A percentile compares a stretch with the other conserved stretches of the same genome.
These are phyloP conservation scores for Chaetodon auriga DNA, from an alignment of 2,113 vertebrate species.

Conservation along the genomic window DNA sequence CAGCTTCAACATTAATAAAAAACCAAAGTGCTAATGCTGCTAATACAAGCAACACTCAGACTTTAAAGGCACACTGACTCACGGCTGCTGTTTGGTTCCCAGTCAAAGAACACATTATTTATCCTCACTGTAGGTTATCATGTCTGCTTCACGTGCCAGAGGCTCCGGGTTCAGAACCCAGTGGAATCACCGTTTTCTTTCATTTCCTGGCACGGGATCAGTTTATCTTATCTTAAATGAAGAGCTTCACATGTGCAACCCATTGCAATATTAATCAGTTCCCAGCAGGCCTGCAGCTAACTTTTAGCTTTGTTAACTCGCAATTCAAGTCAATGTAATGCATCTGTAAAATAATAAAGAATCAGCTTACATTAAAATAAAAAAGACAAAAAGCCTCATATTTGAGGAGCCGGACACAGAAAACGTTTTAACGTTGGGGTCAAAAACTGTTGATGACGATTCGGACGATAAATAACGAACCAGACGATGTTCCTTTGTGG, in stretches of 20 bases:
- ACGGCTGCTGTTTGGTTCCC: background rate
- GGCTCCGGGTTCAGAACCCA: background rate
- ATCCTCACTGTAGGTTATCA: background rate
- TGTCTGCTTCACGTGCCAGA: background rate
- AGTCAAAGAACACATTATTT: background rate
- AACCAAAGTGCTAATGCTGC: no score
- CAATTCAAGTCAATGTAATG: background rate
- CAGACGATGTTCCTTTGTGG: background rate
- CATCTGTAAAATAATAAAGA: background rate
- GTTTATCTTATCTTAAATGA: slow-evolving; percentile 1
- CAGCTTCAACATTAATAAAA: no score
- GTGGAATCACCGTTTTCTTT: background rate
- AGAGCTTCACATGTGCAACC: background rate
- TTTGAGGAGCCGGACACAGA: no score
- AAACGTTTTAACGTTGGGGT: no score
- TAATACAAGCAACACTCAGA: background rate
- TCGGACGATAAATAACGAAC: background rate
- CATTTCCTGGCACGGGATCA: background rate
- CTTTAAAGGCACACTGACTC: background rate
- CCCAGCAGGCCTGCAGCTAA: no score
- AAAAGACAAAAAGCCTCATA: background rate
- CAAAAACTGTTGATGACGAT: background rate
- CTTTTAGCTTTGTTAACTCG: background rate
- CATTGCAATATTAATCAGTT: background rate
- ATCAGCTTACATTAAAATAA: background rate